Conservation (phyloP, 37 sponge, comb jelly and placozoan genomes). For the Cliona cf. orientalis region DNA sequence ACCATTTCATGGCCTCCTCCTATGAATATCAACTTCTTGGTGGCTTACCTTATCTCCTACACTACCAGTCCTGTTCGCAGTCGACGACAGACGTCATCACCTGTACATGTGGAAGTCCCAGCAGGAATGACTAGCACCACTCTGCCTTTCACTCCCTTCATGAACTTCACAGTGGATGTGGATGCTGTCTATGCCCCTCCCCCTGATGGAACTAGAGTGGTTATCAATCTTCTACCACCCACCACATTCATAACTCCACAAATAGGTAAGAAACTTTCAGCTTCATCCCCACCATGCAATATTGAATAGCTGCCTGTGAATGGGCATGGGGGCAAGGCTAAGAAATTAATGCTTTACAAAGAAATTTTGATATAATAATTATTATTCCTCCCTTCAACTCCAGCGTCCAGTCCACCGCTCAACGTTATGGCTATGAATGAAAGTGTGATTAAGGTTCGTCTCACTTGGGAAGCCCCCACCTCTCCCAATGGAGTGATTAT, state of each 20-base stretch:
- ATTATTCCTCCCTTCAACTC: too few species aligned
- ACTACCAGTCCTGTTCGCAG: background rate
- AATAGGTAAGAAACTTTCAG: background rate
- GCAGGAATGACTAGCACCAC: too few species aligned
- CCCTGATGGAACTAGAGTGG: background rate
- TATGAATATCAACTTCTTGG: background rate
- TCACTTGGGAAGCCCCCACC: constrained; percentile 45
- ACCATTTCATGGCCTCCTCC: background rate
- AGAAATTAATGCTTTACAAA: too few species aligned
- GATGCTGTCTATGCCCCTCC: background rate
- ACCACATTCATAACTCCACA: background rate
- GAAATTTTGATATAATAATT: too few species aligned
- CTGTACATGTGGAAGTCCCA: too few species aligned
- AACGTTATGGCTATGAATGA: background rate
- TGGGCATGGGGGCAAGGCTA: too few species aligned
- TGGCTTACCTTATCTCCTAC: background rate
- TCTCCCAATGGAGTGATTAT: constrained; percentile 53
- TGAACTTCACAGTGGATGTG: background rate
- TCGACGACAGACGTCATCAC: background rate
- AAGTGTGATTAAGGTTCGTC: constrained; percentile 4
- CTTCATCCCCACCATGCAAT: background rate
- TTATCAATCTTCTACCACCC: background rate
- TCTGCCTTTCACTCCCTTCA: background rate
- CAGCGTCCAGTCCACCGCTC: background rate
- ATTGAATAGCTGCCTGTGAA: too few species aligned